Evolutionary conservation across 2,113 vertebrate species (phyloP).

Genomic region (Phyllostomus discolor): DNA sequence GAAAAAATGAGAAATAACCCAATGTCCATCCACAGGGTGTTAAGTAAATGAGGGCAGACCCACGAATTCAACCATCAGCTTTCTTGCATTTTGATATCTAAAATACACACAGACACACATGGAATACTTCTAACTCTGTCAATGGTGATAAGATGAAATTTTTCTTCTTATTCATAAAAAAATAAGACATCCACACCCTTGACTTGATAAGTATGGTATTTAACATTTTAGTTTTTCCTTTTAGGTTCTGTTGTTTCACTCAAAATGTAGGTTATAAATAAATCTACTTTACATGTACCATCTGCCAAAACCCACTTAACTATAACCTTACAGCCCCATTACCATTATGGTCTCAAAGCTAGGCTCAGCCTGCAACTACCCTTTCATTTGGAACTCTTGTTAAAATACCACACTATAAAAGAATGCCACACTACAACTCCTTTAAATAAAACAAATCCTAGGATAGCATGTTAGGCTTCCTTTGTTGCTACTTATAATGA

Average conservation of each 20-base stretch:
- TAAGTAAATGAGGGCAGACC: neutral
- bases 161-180: neutral
- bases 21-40: neutral
- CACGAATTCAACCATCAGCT: neutral
- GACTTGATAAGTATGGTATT: neutral
- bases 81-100: neutral
- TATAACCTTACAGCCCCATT: neutral
- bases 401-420: conserved; percentile 15
- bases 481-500: neutral
- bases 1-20: neutral
- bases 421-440: neutral
- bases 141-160: neutral
- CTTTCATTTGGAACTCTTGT: conserved; percentile 43
- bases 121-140: neutral
- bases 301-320: neutral
- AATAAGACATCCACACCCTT: neutral
- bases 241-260: neutral
- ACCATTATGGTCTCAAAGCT: neutral
- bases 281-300: neutral
- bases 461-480: neutral
- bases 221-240: neutral
- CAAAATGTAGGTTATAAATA: conserved; percentile 9
- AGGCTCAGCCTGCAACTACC: neutral
- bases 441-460: conserved; percentile 10
- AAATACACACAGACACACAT: neutral